These are phyloP conservation scores for Columba guinea DNA, from an alignment of 2,797 vertebrate genomes.

Conservation along the genomic window DNA sequence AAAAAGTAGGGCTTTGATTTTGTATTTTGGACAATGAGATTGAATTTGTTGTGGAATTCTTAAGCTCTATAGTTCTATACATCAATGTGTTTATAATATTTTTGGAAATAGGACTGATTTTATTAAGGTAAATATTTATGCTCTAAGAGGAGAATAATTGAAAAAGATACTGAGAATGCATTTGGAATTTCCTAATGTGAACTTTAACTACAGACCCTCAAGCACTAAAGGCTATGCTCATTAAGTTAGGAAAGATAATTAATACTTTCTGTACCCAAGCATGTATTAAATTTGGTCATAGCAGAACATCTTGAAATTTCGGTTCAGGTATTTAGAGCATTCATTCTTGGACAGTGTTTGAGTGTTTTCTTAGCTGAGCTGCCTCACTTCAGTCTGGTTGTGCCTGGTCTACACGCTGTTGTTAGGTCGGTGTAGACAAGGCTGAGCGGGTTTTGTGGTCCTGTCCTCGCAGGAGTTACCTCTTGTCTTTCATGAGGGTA, in stretches of 20 bases:
- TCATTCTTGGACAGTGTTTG: background rate
- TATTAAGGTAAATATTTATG: background rate
- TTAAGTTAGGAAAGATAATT: background rate
- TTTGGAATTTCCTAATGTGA: background rate
- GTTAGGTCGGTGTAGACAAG: background rate
- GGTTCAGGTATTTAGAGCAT: background rate
- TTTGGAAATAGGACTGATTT: background rate
- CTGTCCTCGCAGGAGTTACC: background rate
- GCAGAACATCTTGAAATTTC: background rate
- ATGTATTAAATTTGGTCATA: background rate
- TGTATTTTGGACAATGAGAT: background rate
- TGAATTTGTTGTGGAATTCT: background rate
- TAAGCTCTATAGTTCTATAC: rapidly evolving
- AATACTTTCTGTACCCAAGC: background rate
- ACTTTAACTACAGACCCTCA: rapidly evolving
- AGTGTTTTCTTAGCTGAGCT: background rate
- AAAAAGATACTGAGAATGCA: background rate
- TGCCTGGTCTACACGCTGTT: rapidly evolving
- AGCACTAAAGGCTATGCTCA: background rate
- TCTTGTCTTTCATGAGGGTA: background rate
- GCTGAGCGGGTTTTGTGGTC: background rate
- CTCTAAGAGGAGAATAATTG: background rate
- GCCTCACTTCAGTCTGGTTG: too few species aligned
- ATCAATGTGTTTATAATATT: background rate
- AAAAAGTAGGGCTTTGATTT: background rate